phyloP scores from a whole-genome alignment of 2,888 invertebrate species.

The Chymomyza amoena region DNA sequence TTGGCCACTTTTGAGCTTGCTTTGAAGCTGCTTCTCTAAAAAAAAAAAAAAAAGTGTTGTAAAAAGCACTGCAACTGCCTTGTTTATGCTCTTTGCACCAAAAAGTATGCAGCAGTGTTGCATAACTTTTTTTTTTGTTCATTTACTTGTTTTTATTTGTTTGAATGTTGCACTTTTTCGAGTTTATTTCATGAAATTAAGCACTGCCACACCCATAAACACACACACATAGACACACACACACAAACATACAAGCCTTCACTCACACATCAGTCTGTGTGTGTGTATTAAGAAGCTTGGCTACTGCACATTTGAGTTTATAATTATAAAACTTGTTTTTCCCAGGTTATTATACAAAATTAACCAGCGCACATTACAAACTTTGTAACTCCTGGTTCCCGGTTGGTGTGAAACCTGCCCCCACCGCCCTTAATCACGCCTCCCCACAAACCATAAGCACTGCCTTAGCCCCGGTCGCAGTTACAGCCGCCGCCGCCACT shows the following conservation, averaged over 20 bases:
- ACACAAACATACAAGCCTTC: not conserved
- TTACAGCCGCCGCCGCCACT: conserved; percentile 3
- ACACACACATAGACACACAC: not conserved
- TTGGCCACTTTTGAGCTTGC: not conserved
- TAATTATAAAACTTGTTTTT: conserved; percentile 41
- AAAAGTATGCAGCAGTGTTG: conserved; percentile 12
- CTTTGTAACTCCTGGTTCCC: not conserved
- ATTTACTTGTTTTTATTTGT: not conserved
- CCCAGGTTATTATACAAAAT: conserved; percentile 38
- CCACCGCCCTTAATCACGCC: too few relatives aligned
- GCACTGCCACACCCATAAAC: not conserved
- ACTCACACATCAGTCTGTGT: conserved; percentile 3
- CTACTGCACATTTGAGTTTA: conserved; percentile 16
- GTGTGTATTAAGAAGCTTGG: not conserved
- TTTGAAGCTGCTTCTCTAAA: not conserved
- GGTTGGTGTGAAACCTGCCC: not conserved
- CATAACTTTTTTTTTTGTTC: conserved; percentile 12
- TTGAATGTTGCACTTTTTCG: not conserved
- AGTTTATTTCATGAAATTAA: conserved; percentile 19
- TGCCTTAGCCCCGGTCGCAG: too few relatives aligned
- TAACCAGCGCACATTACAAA: conserved; percentile 12
- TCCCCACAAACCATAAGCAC: not conserved
- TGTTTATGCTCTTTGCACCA: conserved; percentile 28
- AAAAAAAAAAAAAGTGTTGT: not conserved
- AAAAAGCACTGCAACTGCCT: conserved; percentile 13